Evolutionary conservation across 2,113 vertebrate genomes (phyloP).

Genomic region (Solea senegalensis): DNA sequence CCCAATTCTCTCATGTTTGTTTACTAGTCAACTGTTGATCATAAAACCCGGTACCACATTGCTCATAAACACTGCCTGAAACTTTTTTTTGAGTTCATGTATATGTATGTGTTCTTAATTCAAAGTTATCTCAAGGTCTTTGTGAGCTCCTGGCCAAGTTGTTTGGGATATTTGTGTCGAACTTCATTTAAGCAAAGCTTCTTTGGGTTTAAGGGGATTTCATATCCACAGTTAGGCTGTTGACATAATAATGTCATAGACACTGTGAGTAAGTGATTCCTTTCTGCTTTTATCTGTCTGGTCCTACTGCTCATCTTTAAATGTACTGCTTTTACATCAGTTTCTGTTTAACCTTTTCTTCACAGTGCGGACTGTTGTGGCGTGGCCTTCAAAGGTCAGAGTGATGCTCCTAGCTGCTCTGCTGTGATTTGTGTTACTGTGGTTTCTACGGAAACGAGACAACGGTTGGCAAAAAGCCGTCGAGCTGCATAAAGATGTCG

Average conservation of each 20-base stretch:
- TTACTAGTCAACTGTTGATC: neutral
- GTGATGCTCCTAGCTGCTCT: conserved; percentile 43
- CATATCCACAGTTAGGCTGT: neutral
- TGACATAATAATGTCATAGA: conserved; percentile 13
- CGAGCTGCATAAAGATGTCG: conserved; percentile 56
- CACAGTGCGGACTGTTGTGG: conserved; percentile 45
- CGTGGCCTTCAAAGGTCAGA: conserved; percentile 66
- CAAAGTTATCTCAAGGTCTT: neutral
- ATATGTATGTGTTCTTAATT: conserved; percentile 5
- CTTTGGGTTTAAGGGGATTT: conserved; percentile 29
- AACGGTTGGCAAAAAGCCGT: conserved; percentile 11
- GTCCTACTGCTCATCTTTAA: neutral
- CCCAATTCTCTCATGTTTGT: neutral
- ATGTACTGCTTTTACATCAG: conserved; percentile 20
- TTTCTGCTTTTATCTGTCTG: conserved; percentile 4
- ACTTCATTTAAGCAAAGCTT: conserved; percentile 31
- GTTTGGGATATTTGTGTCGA: conserved; percentile 19
- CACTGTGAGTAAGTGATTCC: conserved; percentile 31
- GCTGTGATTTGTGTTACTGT: conserved; percentile 47
- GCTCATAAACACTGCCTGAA: neutral
- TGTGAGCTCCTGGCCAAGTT: neutral
- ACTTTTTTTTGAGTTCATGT: neutral
- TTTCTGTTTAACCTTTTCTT: conserved; percentile 31
- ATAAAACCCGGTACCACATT: neutral
- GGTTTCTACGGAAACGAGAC: conserved; percentile 48